Conservation (phyloP, 2,797 vertebrate species). For the Petrocephalus schoutedeni region DNA sequence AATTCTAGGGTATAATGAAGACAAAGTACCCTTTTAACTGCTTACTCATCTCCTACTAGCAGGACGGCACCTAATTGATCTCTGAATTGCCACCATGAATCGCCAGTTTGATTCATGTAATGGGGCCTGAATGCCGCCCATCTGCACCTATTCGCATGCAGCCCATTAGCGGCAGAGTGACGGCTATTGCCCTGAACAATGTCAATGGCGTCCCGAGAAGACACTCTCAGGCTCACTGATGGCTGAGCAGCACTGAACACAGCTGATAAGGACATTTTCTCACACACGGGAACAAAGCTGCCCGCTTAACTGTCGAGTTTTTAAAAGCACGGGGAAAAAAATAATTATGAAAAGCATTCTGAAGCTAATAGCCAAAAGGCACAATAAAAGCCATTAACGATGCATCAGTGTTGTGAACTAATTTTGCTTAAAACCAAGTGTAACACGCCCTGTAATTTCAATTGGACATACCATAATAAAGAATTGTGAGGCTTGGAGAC, state of each 20-base stretch:
- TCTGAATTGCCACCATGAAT: not conserved
- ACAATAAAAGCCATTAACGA: not conserved
- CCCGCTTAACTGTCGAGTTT: not conserved
- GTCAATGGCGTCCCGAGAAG: conserved; percentile 1
- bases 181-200: not conserved
- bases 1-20: not conserved
- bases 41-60: conserved; percentile 6
- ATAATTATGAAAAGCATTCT: not conserved
- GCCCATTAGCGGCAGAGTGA: not conserved
- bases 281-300: not conserved
- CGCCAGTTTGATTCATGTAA: not conserved
- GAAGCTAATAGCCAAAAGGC: not conserved
- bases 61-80: conserved; percentile 1
- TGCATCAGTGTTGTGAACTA: not conserved
- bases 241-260: not conserved
- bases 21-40: not conserved
- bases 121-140: not conserved
- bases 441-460: not conserved
- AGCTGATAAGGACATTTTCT: not conserved
- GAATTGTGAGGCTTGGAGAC: not conserved
- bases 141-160: not conserved
- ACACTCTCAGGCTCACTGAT: not conserved
- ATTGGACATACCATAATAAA: not conserved
- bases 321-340: not conserved
- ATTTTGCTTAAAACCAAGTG: not conserved